Evolutionary conservation across 64 coral and sea anemone genomes (phyloP).

Genomic region (Orbicella faveolata): DNA sequence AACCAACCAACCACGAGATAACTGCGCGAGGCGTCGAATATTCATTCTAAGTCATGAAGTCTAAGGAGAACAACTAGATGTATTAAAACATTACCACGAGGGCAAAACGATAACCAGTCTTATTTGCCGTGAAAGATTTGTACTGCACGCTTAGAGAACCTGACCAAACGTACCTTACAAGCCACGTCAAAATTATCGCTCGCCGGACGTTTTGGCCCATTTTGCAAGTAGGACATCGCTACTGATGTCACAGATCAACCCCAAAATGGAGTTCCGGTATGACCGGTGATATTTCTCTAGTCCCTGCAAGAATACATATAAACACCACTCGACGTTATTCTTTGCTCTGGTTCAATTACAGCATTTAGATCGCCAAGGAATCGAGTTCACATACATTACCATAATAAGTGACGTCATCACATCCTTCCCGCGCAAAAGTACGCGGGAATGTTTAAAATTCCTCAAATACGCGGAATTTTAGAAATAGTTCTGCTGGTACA

Average conservation of each 20-base stretch:
- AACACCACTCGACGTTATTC: neutral
- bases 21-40: neutral
- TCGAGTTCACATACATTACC: slow-evolving; percentile 15
- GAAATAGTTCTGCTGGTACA: neutral
- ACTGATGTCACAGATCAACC: neutral
- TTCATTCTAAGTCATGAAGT: neutral
- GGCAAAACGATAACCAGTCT: neutral
- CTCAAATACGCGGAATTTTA: neutral
- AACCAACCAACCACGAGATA: neutral
- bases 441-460: neutral
- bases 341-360: neutral
- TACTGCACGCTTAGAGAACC: neutral
- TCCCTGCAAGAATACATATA: neutral
- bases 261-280: slow-evolving; percentile 35
- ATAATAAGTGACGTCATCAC: neutral
- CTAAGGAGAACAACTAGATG: neutral
- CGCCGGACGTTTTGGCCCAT: slow-evolving; percentile 72
- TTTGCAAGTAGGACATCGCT: slow-evolving; percentile 73
- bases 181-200: slow-evolving; percentile 91
- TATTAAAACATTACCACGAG: neutral
- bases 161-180: slow-evolving; percentile 72
- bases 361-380: neutral
- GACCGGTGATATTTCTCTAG: slow-evolving; percentile 17
- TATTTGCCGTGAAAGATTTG: neutral
- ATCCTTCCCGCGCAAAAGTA: neutral